Conservation (phyloP, 1,140 invertebrate species). For the Globodera rostochiensis region DNA sequence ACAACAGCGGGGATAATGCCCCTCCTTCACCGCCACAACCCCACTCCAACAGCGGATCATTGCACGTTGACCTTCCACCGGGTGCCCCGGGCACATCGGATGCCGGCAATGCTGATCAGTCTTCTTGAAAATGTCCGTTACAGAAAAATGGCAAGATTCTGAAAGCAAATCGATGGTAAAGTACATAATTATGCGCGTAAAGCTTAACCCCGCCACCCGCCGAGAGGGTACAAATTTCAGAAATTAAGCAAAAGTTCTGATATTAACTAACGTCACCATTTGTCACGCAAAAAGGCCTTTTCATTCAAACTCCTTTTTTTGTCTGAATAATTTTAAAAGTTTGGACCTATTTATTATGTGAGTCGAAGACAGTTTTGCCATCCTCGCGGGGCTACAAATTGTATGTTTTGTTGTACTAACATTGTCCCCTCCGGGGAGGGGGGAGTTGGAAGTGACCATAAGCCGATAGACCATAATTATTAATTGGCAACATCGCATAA, state of each 20-base stretch:
- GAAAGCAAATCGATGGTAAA: too few relatives aligned
- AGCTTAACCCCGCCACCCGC: too few relatives aligned
- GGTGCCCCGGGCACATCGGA: background rate
- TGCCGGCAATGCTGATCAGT: background rate
- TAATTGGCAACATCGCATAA: background rate
- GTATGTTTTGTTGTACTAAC: background rate
- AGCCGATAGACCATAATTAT: background rate
- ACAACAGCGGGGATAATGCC: background rate
- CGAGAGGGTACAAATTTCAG: too few relatives aligned
- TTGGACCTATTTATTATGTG: too few relatives aligned
- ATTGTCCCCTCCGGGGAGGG: background rate
- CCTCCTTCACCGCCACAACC: background rate
- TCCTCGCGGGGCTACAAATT: background rate
- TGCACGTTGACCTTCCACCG: background rate
- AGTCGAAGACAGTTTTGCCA: background rate
- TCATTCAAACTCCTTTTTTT: background rate
- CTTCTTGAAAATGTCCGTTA: background rate
- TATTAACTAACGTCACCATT: too few relatives aligned
- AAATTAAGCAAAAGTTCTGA: too few relatives aligned
- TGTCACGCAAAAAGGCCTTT: too few relatives aligned
- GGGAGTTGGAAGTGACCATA: background rate
- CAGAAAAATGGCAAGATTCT: background rate
- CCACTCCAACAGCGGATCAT: background rate
- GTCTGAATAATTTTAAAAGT: background rate
- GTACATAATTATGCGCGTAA: too few relatives aligned